These are phyloP conservation scores for Thysanoteuthis rhombus DNA, from an alignment of 2,888 invertebrate species.

Conservation along the genomic window DNA sequence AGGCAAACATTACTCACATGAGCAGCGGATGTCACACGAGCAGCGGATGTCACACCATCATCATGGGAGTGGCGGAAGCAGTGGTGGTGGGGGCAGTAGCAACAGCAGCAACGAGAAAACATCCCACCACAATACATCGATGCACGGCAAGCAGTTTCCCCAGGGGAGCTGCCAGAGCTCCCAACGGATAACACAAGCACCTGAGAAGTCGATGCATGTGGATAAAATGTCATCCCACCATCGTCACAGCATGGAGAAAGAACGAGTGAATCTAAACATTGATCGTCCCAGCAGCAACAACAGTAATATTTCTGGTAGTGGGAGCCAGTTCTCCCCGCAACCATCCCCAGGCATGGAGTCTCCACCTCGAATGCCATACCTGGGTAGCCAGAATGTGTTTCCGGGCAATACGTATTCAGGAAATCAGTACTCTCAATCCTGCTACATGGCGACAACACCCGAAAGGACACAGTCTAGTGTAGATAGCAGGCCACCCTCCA, in stretches of 20 bases:
- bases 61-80: background rate
- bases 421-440: background rate
- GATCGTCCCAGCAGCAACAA: background rate
- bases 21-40: slow-evolving; percentile 17
- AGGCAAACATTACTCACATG: slow-evolving; percentile 23
- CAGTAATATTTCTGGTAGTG: background rate
- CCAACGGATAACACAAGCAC: background rate
- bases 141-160: background rate
- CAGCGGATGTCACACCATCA: background rate
- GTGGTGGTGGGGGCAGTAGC: background rate
- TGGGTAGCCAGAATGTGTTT: slow-evolving; percentile 26
- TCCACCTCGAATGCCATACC: background rate
- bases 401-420: background rate
- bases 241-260: slow-evolving; percentile 15
- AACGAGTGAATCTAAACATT: background rate
- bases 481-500: background rate
- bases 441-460: background rate
- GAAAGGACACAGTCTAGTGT: background rate
- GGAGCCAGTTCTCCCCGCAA: background rate
- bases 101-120: background rate
- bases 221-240: background rate
- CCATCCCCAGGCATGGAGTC: background rate
- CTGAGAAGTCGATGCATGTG: background rate
- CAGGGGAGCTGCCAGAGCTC: background rate
- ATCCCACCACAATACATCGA: background rate